Percentiles rank a stretch among this genome's conserved stretches.
These are phyloP conservation scores for Acridotheres tristis DNA, from an alignment of 2,797 vertebrate species.

Conservation along the genomic window DNA sequence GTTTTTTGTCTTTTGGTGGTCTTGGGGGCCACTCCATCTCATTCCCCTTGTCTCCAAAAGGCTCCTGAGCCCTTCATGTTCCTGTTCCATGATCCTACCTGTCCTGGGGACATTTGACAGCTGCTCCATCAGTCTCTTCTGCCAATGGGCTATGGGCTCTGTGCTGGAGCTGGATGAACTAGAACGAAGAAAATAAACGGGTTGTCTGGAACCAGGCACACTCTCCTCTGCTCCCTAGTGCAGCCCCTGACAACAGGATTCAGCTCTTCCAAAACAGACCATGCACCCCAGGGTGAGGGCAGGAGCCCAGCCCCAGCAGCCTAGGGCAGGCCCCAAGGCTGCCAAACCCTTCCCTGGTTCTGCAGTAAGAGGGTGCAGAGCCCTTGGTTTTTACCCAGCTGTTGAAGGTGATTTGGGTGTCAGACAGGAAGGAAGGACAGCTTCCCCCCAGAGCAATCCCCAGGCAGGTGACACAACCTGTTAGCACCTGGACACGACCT, in stretches of 20 bases:
- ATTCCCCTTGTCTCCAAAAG: not conserved
- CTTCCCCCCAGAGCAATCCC: not conserved
- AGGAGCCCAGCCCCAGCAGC: not conserved
- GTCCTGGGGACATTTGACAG: slow-evolving; percentile 83
- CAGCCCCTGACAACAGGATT: not conserved
- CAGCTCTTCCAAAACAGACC: not conserved
- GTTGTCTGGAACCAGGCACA: not conserved
- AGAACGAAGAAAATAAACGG: not conserved
- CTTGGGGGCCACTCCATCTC: not conserved
- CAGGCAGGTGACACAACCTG: not conserved
- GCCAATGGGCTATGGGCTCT: slow-evolving; percentile 71
- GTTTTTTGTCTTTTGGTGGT: not conserved
- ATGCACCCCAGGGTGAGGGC: accelerated
- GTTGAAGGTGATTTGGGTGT: too few species aligned
- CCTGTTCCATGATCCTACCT: slow-evolving; percentile 74
- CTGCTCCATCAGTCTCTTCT: slow-evolving; percentile 75
- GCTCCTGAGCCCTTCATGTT: not conserved
- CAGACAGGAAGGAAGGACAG: not conserved
- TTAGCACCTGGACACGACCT: not conserved
- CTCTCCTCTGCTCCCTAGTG: not conserved
- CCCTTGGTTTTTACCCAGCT: not conserved
- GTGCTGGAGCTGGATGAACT: slow-evolving; percentile 50
- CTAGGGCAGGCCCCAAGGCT: not conserved
- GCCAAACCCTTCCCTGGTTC: not conserved
- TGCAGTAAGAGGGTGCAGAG: not conserved